Base-by-base conservation (phyloP, 2,113 vertebrate species). In the Chinchilla lanigera region DNA sequence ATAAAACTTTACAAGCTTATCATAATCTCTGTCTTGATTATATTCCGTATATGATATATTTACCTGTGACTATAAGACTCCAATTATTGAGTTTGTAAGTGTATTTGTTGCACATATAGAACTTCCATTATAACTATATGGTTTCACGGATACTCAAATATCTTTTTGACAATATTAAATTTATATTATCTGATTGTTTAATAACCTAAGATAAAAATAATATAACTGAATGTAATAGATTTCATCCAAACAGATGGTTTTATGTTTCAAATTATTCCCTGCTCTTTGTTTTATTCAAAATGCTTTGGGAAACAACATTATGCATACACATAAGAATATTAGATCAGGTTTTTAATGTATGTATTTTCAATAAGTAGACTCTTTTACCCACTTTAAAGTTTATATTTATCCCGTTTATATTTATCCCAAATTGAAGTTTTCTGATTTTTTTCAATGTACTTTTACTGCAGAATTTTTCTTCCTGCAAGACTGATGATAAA, bases 401-500 rank as follows among this genome's bases (percentile, higher is more conserved):
- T 92, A 83, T 30, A 86, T 91, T 95, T 86, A 73, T 56, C 78
- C 3, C 44, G 7, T 63, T 96, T 92, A 83, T 30, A 86, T 91
- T 95, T 86, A 73, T 56, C 78, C 3, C 44, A 77, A 90, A 58
- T 67, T 89, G 17, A 92, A 94, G 12, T 60, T 94, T 97, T 78
- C 52, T 93, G 56, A 89, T 95, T 14, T 69, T 91, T 88, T 85
- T 41, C n/a, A 88, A 96, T 90, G 35, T 88, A 90, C 14, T 86
- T 95, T 93, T 75, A 86, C 65, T 93, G 44, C 95, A 92, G 60
- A 96, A 91, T 96, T 94, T 98, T 97, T 82, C 78, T 92, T 96
- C 33, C 67, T 95, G 54, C 81, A 85, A 41, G 47, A 87, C 16
- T 93, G 38, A 95, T 5, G 5, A 86, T 77, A 92, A 67, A 86